Percentiles rank a stretch among this genome's conserved stretches.
phyloP scores from a whole-genome alignment of 2,797 vertebrate species.

The Catharus ustulatus region DNA sequence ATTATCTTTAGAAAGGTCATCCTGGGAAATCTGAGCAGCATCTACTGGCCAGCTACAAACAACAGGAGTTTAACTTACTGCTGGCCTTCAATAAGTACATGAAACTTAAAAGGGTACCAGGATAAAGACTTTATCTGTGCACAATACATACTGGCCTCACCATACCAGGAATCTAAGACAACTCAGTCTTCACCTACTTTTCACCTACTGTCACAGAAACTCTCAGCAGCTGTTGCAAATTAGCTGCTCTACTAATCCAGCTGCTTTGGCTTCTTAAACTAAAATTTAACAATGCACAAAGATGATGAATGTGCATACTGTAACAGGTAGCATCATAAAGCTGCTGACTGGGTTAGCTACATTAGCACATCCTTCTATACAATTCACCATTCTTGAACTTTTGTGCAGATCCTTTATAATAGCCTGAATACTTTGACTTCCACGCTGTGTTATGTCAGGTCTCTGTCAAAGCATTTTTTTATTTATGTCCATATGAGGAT shows the following conservation, averaged over 20 bases:
- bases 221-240: background rate
- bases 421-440: background rate
- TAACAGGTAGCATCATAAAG: background rate
- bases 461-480: background rate
- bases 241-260: background rate
- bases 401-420: background rate
- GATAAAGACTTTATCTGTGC: background rate
- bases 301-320: background rate
- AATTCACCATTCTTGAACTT: background rate
- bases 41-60: background rate
- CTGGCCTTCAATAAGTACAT: background rate
- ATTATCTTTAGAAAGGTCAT: background rate
- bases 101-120: background rate
- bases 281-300: background rate
- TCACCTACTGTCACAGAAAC: background rate
- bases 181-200: background rate
- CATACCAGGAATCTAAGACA: background rate
- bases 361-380: background rate
- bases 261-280: background rate
- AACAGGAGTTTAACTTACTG: background rate
- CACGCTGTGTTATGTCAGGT: accelerated
- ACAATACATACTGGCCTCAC: background rate
- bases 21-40: background rate
- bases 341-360: background rate
- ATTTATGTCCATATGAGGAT: background rate